Base-by-base conservation (phyloP, 2,113 vertebrate genomes). In the Phalacrocorax aristotelis region DNA sequence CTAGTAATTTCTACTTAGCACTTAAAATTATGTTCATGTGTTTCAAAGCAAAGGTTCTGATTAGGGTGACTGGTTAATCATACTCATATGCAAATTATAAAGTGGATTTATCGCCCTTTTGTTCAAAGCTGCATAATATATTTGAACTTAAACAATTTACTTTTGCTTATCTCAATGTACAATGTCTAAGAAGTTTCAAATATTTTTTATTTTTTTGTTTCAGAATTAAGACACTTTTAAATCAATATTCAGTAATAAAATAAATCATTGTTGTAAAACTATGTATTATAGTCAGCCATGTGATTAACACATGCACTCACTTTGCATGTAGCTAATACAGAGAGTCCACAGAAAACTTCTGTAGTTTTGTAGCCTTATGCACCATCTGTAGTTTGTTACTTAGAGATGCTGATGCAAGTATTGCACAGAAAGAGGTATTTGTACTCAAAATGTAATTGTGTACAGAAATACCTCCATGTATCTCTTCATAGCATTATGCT, bases 201-300 rank as follows among this genome's bases (percentile, higher is more conserved):
- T 75, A 1, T 64, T 34, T 34, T 30, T 4, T 1, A 29, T 18
- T 13, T 21, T 80, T 71, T 72, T 62, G 4, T 55, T 89, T 93
- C 32, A 48, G 44, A 81, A 88, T 69, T n/a, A 52, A 86, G 3
- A 15, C 21, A 23, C 21, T 82, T 82, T 60, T 18, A 49, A 88
- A 27, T 78, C 11, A 82, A 52, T 36, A 76, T 75, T 36, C 22
- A 36, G 3, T 79, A 61, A 40, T 60, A 55, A 42, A 15, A 44
- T 44, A 46, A 46, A 42, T 62, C 12, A 19, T 48, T 23, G 7
- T n/a, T 57, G 40, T 80, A 48, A 88, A 86, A 30, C 49, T 17
- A 26, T 51, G 5, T 66, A 3, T 62, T 58, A 9, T 34, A 11
- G 2, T 36, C 19, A 64, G 11, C 7, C 0, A 0, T 48, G 23